These are phyloP conservation scores for Porites lutea DNA, from an alignment of 64 coral and sea anemone genomes.

Conservation along the genomic window DNA sequence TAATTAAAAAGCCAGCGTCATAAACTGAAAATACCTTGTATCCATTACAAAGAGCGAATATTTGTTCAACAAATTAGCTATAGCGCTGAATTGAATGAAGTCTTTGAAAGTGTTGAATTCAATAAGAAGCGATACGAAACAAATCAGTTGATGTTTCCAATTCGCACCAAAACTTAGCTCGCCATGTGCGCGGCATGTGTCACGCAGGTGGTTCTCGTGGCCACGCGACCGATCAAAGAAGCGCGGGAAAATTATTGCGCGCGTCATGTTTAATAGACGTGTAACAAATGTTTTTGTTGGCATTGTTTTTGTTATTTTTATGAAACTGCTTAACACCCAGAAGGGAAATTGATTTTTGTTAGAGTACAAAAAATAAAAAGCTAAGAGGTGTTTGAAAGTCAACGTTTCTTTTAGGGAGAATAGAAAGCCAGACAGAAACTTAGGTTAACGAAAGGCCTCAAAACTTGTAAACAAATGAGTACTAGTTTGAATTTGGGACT, in stretches of 20 bases:
- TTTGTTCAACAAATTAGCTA: background rate
- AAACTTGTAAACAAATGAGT: no score
- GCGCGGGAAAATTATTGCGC: background rate
- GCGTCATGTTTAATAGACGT: no score
- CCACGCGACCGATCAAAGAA: background rate
- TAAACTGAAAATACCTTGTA: background rate
- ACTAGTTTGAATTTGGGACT: no score
- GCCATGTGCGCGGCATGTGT: slow-evolving; percentile 32
- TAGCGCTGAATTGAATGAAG: background rate
- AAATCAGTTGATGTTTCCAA: background rate
- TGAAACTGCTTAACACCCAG: no score
- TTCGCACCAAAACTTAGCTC: background rate
- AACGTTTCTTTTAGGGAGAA: no score
- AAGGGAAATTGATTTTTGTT: no score
- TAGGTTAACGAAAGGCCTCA: no score
- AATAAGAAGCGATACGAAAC: slow-evolving; percentile 17
- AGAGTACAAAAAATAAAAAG: no score
- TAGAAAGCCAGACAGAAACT: no score
- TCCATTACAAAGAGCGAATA: background rate
- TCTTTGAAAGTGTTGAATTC: slow-evolving; percentile 9
- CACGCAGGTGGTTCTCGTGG: slow-evolving; percentile 9
- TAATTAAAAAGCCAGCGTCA: background rate
- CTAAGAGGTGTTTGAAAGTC: no score
- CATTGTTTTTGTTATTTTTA: no score
- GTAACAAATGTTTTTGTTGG: no score